These are phyloP conservation scores for Merodon equestris DNA, from an alignment of 2,888 invertebrate genomes.

Conservation along the genomic window DNA sequence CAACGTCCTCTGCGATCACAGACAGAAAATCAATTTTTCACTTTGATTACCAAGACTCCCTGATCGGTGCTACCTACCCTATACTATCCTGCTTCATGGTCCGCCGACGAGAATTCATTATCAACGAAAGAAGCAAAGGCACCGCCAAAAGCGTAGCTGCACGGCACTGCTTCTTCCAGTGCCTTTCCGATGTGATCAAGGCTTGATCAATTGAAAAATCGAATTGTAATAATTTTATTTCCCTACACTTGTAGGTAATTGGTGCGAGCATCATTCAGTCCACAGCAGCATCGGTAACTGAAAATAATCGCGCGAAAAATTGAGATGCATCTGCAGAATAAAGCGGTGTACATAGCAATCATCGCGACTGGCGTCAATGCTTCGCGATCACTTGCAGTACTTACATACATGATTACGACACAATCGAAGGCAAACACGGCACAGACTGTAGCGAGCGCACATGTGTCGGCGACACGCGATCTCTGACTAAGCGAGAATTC, in stretches of 20 bases:
- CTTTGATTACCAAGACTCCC: conserved; percentile 60
- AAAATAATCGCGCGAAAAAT: conserved; percentile 66
- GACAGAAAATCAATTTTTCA: conserved; percentile 60
- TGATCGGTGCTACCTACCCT: conserved; percentile 32
- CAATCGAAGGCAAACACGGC: too few relatives aligned
- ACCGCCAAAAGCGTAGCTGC: conserved; percentile 47
- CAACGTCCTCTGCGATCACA: conserved; percentile 39
- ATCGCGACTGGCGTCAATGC: conserved; percentile 57
- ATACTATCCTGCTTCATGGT: background rate
- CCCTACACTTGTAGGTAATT: too few relatives aligned
- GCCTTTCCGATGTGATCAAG: conserved; percentile 38
- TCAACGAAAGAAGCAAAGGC: conserved; percentile 35
- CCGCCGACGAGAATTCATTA: conserved; percentile 54
- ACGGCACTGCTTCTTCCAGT: background rate
- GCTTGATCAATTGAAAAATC: conserved; percentile 63
- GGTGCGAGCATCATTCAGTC: too few relatives aligned
- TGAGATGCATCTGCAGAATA: conserved; percentile 57
- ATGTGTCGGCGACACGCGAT: conserved; percentile 55
- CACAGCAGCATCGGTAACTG: conserved; percentile 2
- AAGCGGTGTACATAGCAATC: conserved; percentile 30
- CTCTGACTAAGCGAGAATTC: conserved; percentile 59
- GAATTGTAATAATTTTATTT: conserved; percentile 56
- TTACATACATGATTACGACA: conserved; percentile 32
- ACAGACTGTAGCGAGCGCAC: conserved; percentile 8
- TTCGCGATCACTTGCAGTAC: conserved; percentile 32